A percentile compares a stretch with the other conserved stretches of the same genome.
These are phyloP conservation scores for Nyctibius grandis DNA, from an alignment of 2,797 vertebrate genomes.

Conservation along the genomic window DNA sequence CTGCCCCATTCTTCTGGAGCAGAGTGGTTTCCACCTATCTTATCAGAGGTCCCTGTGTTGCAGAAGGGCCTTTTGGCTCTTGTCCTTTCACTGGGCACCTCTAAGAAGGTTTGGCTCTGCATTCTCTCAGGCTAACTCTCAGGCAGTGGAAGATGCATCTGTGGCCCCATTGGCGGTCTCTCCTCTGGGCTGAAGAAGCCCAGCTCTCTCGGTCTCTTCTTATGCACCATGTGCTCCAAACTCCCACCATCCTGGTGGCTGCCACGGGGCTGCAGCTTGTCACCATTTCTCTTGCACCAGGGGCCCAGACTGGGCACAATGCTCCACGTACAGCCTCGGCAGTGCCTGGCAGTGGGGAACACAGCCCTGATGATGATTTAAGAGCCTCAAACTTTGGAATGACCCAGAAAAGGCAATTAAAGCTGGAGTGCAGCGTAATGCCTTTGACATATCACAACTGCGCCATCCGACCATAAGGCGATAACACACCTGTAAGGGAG, in stretches of 20 bases:
- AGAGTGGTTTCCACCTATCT: neutral
- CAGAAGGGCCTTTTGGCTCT: neutral
- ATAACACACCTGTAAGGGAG: neutral
- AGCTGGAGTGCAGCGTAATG: accelerated
- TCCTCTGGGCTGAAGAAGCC: neutral
- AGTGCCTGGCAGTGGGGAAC: neutral
- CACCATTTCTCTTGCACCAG: neutral
- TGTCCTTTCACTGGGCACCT: neutral
- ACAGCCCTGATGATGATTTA: neutral
- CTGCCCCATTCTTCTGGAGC: neutral
- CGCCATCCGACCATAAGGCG: accelerated
- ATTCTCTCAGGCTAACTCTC: neutral
- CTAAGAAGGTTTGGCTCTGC: neutral
- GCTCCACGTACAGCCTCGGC: neutral
- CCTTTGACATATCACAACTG: neutral
- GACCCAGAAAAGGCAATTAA: neutral
- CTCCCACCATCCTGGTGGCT: neutral
- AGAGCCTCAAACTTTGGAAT: neutral
- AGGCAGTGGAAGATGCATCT: neutral
- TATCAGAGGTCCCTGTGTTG: neutral
- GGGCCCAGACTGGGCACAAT: neutral
- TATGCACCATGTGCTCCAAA: accelerated
- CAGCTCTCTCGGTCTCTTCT: neutral
- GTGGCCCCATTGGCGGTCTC: accelerated
- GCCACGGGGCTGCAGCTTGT: neutral